These are phyloP conservation scores for Embidobia sp. DNA, from an alignment of 2,888 invertebrate species.

Conservation along the genomic window DNA sequence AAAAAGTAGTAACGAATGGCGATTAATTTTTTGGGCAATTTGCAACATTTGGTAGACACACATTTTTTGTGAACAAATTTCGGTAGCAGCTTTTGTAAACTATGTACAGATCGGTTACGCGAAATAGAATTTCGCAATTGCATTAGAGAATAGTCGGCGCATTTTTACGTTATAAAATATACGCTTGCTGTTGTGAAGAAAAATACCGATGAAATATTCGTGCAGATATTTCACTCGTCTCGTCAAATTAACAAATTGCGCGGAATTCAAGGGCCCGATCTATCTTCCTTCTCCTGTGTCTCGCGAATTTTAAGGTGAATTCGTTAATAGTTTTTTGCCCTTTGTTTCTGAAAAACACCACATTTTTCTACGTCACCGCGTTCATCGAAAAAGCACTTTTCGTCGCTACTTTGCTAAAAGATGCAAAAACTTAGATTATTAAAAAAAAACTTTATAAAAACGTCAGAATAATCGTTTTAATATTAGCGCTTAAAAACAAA, in stretches of 20 bases:
- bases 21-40: background rate
- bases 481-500: too few species aligned
- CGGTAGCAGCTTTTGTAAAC: conserved; percentile 23
- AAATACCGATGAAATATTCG: conserved; percentile 16
- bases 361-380: too few species aligned
- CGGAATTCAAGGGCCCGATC: background rate
- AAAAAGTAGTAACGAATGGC: background rate
- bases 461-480: too few species aligned
- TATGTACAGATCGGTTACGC: conserved; percentile 5
- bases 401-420: too few species aligned
- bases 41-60: background rate
- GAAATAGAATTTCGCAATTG: conserved; percentile 39
- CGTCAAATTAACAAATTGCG: background rate
- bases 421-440: too few species aligned
- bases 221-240: conserved; percentile 1
- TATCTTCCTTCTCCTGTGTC: background rate
- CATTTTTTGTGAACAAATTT: too few species aligned
- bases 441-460: too few species aligned
- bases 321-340: too few species aligned
- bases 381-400: too few species aligned
- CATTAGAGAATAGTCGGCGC: conserved; percentile 14
- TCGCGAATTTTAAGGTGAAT: too few species aligned
- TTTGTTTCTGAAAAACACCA: conserved; percentile 13
- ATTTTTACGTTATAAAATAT: conserved; percentile 21
- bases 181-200: conserved; percentile 14